A percentile compares a stretch with the other conserved stretches of the same genome.
phyloP scores from a whole-genome alignment of 2,888 invertebrate genomes.

The Hololepta plana region DNA sequence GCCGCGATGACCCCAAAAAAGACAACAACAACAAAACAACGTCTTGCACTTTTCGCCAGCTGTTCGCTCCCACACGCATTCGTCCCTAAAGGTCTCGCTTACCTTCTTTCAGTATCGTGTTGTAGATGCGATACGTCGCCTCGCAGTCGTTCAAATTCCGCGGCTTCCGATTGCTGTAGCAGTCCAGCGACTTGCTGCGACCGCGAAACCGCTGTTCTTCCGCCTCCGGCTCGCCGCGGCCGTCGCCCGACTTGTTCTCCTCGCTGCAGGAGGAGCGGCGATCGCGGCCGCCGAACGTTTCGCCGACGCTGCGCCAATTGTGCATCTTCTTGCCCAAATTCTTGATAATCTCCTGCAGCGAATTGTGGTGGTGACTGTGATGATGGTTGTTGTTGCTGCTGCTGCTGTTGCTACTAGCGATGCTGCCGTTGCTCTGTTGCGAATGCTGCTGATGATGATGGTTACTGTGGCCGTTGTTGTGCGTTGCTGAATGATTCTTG shows the following conservation, averaged over 20 bases:
- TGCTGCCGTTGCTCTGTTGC: too few species aligned
- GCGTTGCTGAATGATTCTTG: too few species aligned
- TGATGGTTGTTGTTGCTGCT: too few species aligned
- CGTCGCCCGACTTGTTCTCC: constrained; percentile 24
- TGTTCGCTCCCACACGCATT: too few species aligned
- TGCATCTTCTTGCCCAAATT: constrained; percentile 60
- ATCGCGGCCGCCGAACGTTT: constrained; percentile 15
- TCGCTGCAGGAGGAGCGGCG: constrained; percentile 26
- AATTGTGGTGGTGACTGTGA: constrained; percentile 34
- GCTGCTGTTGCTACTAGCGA: too few species aligned
- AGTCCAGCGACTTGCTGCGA: constrained; percentile 63
- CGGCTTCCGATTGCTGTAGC: constrained; percentile 30
- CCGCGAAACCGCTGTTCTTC: too few species aligned
- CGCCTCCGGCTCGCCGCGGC: constrained; percentile 17
- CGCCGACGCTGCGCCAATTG: constrained; percentile 35
- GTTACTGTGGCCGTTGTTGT: too few species aligned
- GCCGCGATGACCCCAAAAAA: too few species aligned
- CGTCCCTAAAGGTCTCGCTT: too few species aligned
- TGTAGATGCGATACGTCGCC: constrained; percentile 65
- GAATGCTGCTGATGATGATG: too few species aligned
- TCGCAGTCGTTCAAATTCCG: constrained; percentile 55
- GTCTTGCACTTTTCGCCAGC: too few species aligned
- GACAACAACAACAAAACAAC: too few species aligned
- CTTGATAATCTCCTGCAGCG: constrained; percentile 59
- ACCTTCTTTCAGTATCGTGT: constrained; percentile 61